Evolutionary conservation across 53 echinoderm and acorn worm species (phyloP).

Genomic region (Apostichopus leukothele): DNA sequence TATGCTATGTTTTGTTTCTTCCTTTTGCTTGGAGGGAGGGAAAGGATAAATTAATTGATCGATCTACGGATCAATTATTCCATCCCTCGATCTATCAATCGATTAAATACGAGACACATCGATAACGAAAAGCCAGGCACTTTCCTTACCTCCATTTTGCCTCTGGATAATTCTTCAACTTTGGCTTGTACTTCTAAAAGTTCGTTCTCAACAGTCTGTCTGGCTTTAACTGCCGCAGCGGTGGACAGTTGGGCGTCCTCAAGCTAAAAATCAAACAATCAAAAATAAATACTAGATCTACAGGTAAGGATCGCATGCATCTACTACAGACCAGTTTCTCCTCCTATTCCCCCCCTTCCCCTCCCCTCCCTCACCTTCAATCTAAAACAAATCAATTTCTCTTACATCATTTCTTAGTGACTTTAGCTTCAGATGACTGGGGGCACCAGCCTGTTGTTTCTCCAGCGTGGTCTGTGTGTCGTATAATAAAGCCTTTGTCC

Average conservation of each 20-base stretch:
- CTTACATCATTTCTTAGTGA: slow-evolving; percentile 93
- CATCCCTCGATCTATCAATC: too few species aligned
- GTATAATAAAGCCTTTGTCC: slow-evolving; percentile 85
- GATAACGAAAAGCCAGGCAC: too few species aligned
- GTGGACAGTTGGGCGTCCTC: slow-evolving; percentile 89
- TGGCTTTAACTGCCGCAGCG: slow-evolving; percentile 76
- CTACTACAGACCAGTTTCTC: not conserved
- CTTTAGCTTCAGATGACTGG: slow-evolving; percentile 81
- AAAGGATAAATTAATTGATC: too few species aligned
- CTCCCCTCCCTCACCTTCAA: too few species aligned
- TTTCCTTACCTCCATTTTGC: slow-evolving; percentile 74
- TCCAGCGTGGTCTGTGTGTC: slow-evolving; percentile 94
- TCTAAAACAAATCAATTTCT: too few species aligned
- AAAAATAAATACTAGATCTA: slow-evolving; percentile 53
- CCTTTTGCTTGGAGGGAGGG: too few species aligned
- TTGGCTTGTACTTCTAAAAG: slow-evolving; percentile 74
- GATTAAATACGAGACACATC: too few species aligned
- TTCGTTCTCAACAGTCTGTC: slow-evolving; percentile 84
- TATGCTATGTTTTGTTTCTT: too few species aligned
- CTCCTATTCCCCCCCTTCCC: not conserved
- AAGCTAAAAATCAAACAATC: slow-evolving; percentile 53
- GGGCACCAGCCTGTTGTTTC: slow-evolving; percentile 76
- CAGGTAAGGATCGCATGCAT: not conserved
- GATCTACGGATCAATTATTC: too few species aligned
- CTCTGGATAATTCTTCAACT: slow-evolving; percentile 71